These are phyloP conservation scores for Ormyrus pomaceus DNA, from an alignment of 2,888 invertebrate genomes.

Conservation along the genomic window DNA sequence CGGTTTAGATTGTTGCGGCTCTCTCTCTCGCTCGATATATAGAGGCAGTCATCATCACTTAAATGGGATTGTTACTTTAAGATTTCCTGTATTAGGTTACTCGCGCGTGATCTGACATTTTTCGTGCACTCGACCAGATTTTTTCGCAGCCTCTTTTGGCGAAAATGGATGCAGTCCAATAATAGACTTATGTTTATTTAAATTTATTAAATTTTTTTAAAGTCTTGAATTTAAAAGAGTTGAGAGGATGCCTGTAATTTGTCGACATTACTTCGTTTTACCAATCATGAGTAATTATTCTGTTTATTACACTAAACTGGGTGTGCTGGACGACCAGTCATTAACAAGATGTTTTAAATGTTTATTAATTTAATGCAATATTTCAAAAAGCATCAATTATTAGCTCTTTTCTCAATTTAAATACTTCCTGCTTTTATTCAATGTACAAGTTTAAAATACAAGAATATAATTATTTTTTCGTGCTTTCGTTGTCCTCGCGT, in stretches of 20 bases:
- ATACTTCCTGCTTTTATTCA: no score
- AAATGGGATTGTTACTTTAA: constrained; percentile 24
- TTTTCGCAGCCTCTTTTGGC: not conserved
- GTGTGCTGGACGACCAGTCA: not conserved
- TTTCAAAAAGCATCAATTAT: no score
- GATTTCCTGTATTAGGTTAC: constrained; percentile 16
- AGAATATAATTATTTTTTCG: no score
- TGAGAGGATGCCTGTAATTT: constrained; percentile 9
- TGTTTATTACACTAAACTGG: constrained; percentile 7
- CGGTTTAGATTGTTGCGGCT: not conserved
- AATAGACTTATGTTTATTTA: no score
- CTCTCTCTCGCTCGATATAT: no score
- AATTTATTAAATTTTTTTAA: not conserved
- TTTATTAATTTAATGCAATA: no score
- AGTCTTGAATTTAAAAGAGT: not conserved
- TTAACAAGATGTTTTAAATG: not conserved
- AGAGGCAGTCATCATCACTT: not conserved
- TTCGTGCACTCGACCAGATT: not conserved
- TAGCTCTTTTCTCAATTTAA: no score
- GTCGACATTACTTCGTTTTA: constrained; percentile 2
- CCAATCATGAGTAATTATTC: constrained; percentile 22
- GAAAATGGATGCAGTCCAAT: no score
- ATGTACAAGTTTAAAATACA: no score
- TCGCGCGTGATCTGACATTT: not conserved
- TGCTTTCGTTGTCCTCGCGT: no score